phyloP scores from a whole-genome alignment of 2,797 vertebrate genomes.

The Tiaroga cobitis region DNA sequence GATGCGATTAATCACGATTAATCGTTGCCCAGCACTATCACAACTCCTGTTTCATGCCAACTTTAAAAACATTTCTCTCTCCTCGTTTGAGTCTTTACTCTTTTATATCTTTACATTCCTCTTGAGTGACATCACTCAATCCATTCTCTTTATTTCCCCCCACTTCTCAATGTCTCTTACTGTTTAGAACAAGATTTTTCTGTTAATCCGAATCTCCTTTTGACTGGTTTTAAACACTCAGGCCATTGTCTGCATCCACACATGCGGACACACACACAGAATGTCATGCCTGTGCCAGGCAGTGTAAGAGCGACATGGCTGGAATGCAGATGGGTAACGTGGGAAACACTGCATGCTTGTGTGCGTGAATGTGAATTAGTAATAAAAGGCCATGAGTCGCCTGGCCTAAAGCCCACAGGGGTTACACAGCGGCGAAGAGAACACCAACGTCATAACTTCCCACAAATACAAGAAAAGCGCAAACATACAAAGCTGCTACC shows the following conservation, averaged over 20 bases:
- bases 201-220: slow-evolving; percentile 61
- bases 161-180: slow-evolving; percentile 9
- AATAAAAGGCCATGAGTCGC: slow-evolving; percentile 51
- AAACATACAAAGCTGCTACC: neutral
- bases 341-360: slow-evolving; percentile 29
- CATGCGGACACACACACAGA: slow-evolving; percentile 31
- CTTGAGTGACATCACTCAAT: neutral
- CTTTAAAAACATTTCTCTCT: neutral
- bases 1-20: too few species aligned
- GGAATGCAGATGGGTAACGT: slow-evolving; percentile 71
- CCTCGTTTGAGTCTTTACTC: neutral
- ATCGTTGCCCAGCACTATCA: too few species aligned
- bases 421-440: slow-evolving; percentile 51
- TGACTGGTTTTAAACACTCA: slow-evolving; percentile 65
- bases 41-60: too few species aligned
- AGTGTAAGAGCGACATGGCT: slow-evolving; percentile 61
- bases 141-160: neutral
- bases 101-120: neutral
- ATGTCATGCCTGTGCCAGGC: slow-evolving; percentile 70
- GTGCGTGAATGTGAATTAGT: slow-evolving; percentile 33
- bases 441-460: slow-evolving; percentile 38
- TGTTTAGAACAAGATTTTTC: slow-evolving; percentile 32
- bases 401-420: slow-evolving; percentile 61
- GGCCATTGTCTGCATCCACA: slow-evolving; percentile 70
- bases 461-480: neutral